Percentiles rank a stretch among this genome's conserved stretches.
Conservation (phyloP, 2,888 invertebrate genomes). For the Leptopterna dolabrata region DNA sequence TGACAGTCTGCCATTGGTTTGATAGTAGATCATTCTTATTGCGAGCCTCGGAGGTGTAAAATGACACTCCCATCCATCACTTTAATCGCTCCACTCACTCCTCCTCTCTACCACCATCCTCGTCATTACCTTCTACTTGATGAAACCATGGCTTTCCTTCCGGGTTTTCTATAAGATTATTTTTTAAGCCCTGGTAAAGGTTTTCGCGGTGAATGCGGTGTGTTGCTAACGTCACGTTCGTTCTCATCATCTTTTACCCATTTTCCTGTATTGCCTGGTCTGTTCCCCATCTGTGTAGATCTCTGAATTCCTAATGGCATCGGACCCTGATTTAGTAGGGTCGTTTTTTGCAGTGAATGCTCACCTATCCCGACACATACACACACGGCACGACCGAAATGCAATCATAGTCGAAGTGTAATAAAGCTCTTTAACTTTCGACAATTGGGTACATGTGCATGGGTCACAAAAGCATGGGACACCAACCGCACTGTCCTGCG, state of each 20-base stretch:
- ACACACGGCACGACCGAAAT: no score
- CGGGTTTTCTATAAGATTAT: background rate
- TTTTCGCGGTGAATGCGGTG: background rate
- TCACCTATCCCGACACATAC: no score
- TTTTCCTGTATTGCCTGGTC: no score
- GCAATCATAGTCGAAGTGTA: no score
- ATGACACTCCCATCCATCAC: conserved; percentile 48
- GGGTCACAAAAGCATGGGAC: no score
- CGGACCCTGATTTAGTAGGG: no score
- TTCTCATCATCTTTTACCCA: background rate
- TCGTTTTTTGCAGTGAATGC: no score
- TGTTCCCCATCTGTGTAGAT: no score
- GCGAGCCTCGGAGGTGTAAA: conserved; percentile 42
- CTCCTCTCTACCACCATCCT: background rate
- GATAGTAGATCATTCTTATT: conserved; percentile 40
- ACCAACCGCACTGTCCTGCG: no score
- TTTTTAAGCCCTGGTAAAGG: background rate
- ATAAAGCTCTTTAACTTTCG: no score
- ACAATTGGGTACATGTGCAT: no score
- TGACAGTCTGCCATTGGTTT: conserved; percentile 47
- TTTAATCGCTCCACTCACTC: conserved; percentile 37
- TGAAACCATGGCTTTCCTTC: conserved; percentile 33
- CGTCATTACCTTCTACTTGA: conserved; percentile 45
- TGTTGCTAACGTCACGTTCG: background rate
- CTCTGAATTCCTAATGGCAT: no score